phyloP scores from a whole-genome alignment of 2,888 invertebrate genomes.

The Yponomeuta cagnagella region DNA sequence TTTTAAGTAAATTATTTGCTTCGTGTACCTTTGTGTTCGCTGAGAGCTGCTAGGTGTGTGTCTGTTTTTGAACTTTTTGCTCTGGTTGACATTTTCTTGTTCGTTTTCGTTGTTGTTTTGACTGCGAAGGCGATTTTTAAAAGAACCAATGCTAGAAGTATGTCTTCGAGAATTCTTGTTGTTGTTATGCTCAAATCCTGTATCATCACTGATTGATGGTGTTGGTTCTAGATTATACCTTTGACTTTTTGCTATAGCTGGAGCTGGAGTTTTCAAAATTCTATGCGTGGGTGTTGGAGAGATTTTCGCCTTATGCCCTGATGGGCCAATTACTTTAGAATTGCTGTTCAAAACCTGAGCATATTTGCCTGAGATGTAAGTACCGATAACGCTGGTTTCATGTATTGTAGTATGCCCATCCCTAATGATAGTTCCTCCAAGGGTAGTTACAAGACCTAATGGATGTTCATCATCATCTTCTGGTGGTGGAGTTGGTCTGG shows the following conservation, averaged over 20 bases:
- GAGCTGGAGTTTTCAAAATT: conserved; percentile 86
- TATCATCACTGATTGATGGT: conserved; percentile 76
- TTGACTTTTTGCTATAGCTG: conserved; percentile 71
- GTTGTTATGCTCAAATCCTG: conserved; percentile 53
- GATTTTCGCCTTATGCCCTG: conserved; percentile 77
- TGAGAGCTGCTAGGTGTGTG: conserved; percentile 42
- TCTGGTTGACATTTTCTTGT: conserved; percentile 49
- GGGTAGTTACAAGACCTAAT: conserved; percentile 86
- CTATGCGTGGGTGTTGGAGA: conserved; percentile 80
- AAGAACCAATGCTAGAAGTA: conserved; percentile 59
- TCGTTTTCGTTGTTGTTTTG: conserved; percentile 55
- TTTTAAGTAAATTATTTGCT: not conserved
- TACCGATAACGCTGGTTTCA: conserved; percentile 92
- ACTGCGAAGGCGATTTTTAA: conserved; percentile 75
- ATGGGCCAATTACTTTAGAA: conserved; percentile 77
- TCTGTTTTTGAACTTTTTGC: conserved; percentile 66
- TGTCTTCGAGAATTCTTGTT: conserved; percentile 72
- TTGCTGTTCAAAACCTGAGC: conserved; percentile 91
- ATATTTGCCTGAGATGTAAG: conserved; percentile 91
- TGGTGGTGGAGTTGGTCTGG: conserved; percentile 55
- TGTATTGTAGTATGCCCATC: conserved; percentile 89
- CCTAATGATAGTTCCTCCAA: conserved; percentile 88
- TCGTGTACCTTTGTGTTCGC: conserved; percentile 56
- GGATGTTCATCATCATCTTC: conserved; percentile 80
- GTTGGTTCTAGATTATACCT: conserved; percentile 80